Base-by-base conservation (phyloP, 1,140 invertebrate genomes). In the Dendroctonus ponderosae region DNA sequence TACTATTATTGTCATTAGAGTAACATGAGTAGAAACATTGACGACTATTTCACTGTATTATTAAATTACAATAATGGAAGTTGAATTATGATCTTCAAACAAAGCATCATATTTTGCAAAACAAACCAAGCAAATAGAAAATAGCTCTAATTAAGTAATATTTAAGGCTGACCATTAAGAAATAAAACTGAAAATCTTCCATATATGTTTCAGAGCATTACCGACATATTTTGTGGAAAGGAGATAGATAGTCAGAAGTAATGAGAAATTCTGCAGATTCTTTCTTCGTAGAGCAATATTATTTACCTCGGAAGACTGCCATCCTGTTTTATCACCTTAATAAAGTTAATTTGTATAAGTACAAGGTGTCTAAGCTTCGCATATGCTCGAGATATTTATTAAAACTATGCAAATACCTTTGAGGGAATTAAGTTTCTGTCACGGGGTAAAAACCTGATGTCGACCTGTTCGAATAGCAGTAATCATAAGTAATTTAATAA, bases 141-240 rank as follows among this genome's bases (percentile, higher is more conserved):
- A 37, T 37, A 8, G 39, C 39, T 4, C 7, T 39, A 39, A 40
- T 40, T 39, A 53, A 26, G 9, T 15, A 6, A 37, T 39, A 37
- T 12, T 3, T 53, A 3, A 11, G 38, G 6, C 2, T 26, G 9
- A 8, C 11, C 8, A 8, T 51, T 9, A 57, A 8, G 14, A 38
- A 57, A 8, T 57, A 12, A 46, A 46, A 46, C 8, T 53, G 14
- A 14, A 53, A 15, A 11, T 53, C 51, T 57, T 57, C 11, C 7
- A 39, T 5, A 15, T 9, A 14, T 53, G 12, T 9, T 53, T 53
- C 14, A 11, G 44, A 12, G 3, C 14, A 53, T 53, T 53, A n/a
- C 54, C n/a, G 37, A 57, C 26, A 11, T 8, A 43, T 38, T 11
- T 41, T 57, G 26, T 57, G 8, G 51, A 11, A 46, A 11, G 8